A percentile compares a stretch with the other conserved stretches of the same genome.
Conservation (phyloP, 2,113 vertebrate species). For the Cisticola juncidis region DNA sequence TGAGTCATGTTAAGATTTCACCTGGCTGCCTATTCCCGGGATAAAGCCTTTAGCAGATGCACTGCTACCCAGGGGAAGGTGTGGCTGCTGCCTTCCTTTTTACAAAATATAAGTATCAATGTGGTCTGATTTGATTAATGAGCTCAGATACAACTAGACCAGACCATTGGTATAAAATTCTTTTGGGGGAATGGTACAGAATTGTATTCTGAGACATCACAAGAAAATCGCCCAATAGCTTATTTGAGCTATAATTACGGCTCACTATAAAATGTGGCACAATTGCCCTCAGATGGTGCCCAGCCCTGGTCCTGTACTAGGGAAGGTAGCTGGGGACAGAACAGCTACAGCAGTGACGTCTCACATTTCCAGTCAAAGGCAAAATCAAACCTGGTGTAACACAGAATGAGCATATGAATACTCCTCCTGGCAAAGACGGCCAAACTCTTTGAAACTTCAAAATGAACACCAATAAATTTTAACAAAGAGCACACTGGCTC, state of each 20-base stretch:
- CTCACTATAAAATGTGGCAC: not conserved
- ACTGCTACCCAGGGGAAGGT: not conserved
- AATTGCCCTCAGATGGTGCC: not conserved
- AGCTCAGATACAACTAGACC: not conserved
- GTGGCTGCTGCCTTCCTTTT: not conserved
- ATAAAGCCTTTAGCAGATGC: not conserved
- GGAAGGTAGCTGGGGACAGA: not conserved
- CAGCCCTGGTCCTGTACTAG: not conserved
- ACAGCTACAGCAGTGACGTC: not conserved
- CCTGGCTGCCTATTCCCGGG: not conserved
- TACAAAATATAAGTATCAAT: not conserved
- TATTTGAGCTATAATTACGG: not conserved
- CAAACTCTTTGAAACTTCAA: not conserved
- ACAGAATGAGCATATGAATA: not conserved
- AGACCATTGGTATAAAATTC: not conserved
- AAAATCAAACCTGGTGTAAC: not conserved
- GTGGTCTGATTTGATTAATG: not conserved
- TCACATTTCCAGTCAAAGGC: not conserved
- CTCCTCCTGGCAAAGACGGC: not conserved
- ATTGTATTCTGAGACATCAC: not conserved
- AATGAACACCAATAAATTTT: not conserved
- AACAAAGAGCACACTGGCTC: not conserved
- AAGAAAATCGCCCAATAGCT: not conserved
- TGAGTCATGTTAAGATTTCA: conserved; percentile 38
- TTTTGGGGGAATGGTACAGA: not conserved